Percentiles rank a stretch among this genome's conserved stretches.
Evolutionary conservation across 2,113 vertebrate species (phyloP).

Genomic region (Harpagus bidentatus): DNA sequence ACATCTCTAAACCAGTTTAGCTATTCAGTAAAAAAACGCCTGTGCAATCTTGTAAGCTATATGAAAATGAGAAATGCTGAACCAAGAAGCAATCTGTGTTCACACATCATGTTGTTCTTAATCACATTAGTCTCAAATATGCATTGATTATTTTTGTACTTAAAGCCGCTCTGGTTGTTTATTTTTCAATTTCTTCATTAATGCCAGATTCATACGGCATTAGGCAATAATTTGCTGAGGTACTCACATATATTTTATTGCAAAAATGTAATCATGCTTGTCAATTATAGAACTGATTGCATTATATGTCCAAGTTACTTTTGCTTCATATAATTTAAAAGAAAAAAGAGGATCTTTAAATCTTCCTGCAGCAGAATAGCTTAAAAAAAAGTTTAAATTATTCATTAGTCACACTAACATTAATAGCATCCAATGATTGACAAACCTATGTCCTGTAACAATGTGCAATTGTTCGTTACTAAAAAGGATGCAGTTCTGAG

Average conservation of each 20-base stretch:
- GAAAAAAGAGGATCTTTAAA: slow-evolving; percentile 11
- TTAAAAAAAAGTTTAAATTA: slow-evolving; percentile 18
- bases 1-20: background rate
- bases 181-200: slow-evolving; percentile 63
- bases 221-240: slow-evolving; percentile 21
- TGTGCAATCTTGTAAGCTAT: background rate
- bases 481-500: background rate
- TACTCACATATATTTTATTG: slow-evolving; percentile 36
- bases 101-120: slow-evolving; percentile 1
- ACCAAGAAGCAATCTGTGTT: background rate
- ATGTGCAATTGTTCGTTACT: background rate
- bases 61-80: slow-evolving; percentile 33
- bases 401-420: slow-evolving; percentile 29
- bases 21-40: background rate
- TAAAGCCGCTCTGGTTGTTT: slow-evolving; percentile 38
- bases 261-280: slow-evolving; percentile 26
- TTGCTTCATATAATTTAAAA: slow-evolving; percentile 36
- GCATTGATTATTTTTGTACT: slow-evolving; percentile 28
- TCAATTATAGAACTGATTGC: slow-evolving; percentile 51
- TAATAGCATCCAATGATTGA: background rate
- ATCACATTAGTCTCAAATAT: slow-evolving; percentile 47
- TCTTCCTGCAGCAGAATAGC: background rate
- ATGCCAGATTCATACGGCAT: background rate
- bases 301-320: slow-evolving; percentile 39
- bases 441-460: background rate